Base-by-base conservation (phyloP, 2,797 vertebrate genomes). In the Etheostoma nigrum region DNA sequence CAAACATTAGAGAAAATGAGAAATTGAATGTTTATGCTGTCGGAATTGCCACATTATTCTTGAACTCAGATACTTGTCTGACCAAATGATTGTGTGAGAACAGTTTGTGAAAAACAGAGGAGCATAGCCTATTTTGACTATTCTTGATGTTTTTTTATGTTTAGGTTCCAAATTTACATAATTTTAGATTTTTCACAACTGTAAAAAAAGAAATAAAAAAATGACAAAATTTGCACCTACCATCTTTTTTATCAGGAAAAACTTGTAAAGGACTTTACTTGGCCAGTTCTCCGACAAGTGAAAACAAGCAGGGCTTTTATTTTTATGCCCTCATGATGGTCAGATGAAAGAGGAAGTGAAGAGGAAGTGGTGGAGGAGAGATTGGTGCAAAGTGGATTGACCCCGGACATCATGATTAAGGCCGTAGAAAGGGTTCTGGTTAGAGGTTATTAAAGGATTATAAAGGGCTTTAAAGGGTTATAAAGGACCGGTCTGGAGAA, bases 361-460 rank as follows among this genome's bases (percentile, higher is more conserved):
- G 67, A 76, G 78, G 88, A 90, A 87, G 85, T 88, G 71, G 82
- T 67, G 61, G 75, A 79, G 72, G 42, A 51, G 69, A 72, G 47
- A 76, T 54, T 25, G 76, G 76, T 85, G 82, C 27, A 89, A 85
- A 92, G 83, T 88, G 86, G 78, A 84, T 85, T 91, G 89, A 92
- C 90, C 86, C 74, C 5, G 30, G 64, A 40, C 74, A 52, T 75
- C 77, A 66, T 55, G 78, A 91, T 92, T 83, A 81, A 76, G 67
- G 65, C 70, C 68, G 81, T 82, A 76, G 87, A 86, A 42, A 63
- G 67, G 68, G 15, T 61, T 86, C 81, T 86, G 89, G 75, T 79
- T 59, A 55, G 66, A 74, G 68, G 86, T 89, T 86, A 83, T 90
- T 89, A 77, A 57, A 75, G 83, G 90, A 90, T 91, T 86, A 82